A percentile compares a stretch with the other conserved stretches of the same genome.
phyloP scores from a whole-genome alignment of 2,113 vertebrate species.

The Cryptoleucopteryx plumbea region DNA sequence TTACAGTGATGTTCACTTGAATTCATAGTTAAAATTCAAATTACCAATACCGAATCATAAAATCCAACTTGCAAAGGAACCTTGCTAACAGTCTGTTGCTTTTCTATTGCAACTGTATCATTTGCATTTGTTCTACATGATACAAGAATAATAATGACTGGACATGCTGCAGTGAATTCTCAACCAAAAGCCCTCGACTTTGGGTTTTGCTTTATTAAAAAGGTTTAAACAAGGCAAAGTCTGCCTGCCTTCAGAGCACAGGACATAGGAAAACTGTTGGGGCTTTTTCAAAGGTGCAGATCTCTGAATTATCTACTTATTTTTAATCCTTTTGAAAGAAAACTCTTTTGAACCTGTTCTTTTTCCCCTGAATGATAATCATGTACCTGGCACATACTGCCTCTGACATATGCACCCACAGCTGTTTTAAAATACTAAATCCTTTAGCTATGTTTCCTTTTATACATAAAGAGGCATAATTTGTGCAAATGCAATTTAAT shows the following conservation, averaged over 20 bases:
- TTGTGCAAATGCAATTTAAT: slow-evolving; percentile 46
- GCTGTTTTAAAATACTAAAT: slow-evolving; percentile 4
- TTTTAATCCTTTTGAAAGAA: not conserved
- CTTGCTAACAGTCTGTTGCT: not conserved
- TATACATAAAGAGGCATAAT: slow-evolving; percentile 32
- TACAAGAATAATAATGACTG: not conserved
- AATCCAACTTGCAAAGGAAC: not conserved
- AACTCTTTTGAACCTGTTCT: not conserved
- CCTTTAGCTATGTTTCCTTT: not conserved
- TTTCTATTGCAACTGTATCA: not conserved
- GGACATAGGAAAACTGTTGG: not conserved
- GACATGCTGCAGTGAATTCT: not conserved
- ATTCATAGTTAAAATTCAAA: not conserved
- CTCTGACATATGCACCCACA: not conserved
- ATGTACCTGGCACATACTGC: not conserved
- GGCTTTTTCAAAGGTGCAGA: not conserved
- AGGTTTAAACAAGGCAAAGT: not conserved
- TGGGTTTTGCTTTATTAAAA: not conserved
- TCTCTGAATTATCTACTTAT: not conserved
- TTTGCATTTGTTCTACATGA: not conserved
- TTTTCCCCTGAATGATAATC: not conserved
- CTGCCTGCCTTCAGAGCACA: not conserved
- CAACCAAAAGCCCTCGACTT: not conserved
- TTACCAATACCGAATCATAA: not conserved
- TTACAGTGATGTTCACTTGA: not conserved